Evolutionary conservation across 2,113 vertebrate genomes (phyloP), one percentile per base, ranked within the genome.

Genomic region (Mungos mungo): DNA sequence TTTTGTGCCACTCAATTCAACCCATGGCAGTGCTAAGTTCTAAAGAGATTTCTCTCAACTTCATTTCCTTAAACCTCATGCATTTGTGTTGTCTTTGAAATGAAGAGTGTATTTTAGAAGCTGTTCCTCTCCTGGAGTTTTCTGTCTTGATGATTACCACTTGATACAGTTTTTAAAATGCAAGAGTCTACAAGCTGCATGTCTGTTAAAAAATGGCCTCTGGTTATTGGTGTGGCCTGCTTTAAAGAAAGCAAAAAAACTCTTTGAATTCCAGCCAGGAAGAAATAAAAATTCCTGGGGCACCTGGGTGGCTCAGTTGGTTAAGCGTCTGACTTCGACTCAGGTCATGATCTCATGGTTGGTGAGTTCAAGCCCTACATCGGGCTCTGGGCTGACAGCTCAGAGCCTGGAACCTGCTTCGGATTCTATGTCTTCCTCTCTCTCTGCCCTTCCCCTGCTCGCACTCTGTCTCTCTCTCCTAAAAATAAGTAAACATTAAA

Each of bases 231-330:
- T 63, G 13, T 76, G 87, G 19, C 31, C 2, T 11, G 7, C 65
- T 85, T 76, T 57, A 81, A 84, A 79, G 33, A 90, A 94, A 88
- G 88, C 33, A 90, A 95, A 91, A 57, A 57, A 84, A n/a, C 50
- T 79, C 45, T 72, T 91, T 60, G 81, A 97, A 93, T 66, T 85
- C 60, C 81, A 69, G 11, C 19, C 41, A 80, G 87, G 65, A 74
- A 12, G 38, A 96, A n/a, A 45, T 21, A 35, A 93, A 92, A 29
- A 29, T n/a, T 92, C 45, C 86, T 93, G 38, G 19, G 21, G 57
- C 7, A 7, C 21, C 57, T 60, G 57, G 57, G 57, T 60, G 57
- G 57, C 57, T 60, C 7, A 60, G 21, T 60, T 9, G 57, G 57
- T 60, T 23, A 60, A 60, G 57, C 7, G 7, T 60, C 57, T 9